Conservation (phyloP, 1,140 invertebrate genomes). For the Megalonaias nervosa region DNA sequence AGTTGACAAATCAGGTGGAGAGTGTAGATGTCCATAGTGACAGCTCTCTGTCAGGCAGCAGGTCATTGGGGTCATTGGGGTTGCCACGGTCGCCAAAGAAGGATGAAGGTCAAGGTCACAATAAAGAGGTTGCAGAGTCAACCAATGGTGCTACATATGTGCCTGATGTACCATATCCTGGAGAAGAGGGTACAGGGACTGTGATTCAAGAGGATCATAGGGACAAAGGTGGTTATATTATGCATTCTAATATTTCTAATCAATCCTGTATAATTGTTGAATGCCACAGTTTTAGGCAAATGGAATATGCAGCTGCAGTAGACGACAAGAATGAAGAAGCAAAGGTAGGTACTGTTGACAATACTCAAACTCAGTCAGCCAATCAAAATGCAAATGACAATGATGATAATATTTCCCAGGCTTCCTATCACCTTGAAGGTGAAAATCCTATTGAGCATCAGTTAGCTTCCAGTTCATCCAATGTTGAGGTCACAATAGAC, state of each 20-base stretch:
- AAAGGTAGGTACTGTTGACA: conserved; percentile 34
- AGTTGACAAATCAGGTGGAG: conserved; percentile 46
- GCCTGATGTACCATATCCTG: too few relatives aligned
- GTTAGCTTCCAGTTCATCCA: too few relatives aligned
- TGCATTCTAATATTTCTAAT: too few relatives aligned
- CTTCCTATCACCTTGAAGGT: conserved; percentile 24
- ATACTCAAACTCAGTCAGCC: conserved; percentile 57
- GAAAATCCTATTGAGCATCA: too few relatives aligned
- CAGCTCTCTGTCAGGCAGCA: conserved; percentile 65
- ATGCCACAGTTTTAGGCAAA: too few relatives aligned
- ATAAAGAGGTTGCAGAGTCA: conserved; percentile 16
- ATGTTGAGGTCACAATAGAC: too few relatives aligned
- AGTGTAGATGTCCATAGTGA: conserved; percentile 65
- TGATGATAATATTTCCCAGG: conserved; percentile 49
- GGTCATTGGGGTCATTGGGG: conserved; percentile 58
- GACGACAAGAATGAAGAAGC: conserved; percentile 29
- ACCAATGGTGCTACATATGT: too few relatives aligned
- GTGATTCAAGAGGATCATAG: too few relatives aligned
- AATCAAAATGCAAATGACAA: conserved; percentile 71
- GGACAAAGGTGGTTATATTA: too few relatives aligned
- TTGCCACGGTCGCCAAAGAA: conserved; percentile 34
- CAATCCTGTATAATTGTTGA: too few relatives aligned
- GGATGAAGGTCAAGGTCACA: conserved; percentile 39
- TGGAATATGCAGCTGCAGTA: not conserved
- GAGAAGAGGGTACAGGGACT: too few relatives aligned